Conservation (phyloP, 2,888 invertebrate species). For the Clostera curtula region DNA sequence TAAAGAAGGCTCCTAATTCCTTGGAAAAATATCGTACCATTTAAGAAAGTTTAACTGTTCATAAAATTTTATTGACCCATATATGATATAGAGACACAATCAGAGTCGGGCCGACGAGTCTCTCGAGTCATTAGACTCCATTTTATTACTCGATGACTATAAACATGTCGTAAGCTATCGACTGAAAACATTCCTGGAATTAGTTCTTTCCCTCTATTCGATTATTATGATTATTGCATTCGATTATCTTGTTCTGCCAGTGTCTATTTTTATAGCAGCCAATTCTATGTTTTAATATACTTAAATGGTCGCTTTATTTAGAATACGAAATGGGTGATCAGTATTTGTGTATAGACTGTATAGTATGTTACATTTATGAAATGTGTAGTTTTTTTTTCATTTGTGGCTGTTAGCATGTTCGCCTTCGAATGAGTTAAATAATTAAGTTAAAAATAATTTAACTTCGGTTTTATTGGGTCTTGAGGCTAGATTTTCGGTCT, state of each 20-base stretch:
- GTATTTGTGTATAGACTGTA: no score
- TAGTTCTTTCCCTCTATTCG: slow-evolving; percentile 52
- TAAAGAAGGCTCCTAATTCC: slow-evolving; percentile 28
- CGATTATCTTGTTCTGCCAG: slow-evolving; percentile 39
- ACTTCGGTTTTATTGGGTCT: no score
- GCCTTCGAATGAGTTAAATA: no score
- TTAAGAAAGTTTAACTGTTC: slow-evolving; percentile 70
- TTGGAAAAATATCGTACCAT: slow-evolving; percentile 37
- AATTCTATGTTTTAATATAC: slow-evolving; percentile 26
- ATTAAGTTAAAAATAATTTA: no score
- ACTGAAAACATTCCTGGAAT: slow-evolving; percentile 70
- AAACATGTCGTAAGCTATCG: slow-evolving; percentile 72
- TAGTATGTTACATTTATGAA: no score
- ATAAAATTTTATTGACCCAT: slow-evolving; percentile 74
- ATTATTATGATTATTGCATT: slow-evolving; percentile 60
- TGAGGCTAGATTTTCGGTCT: no score
- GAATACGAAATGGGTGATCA: background rate
- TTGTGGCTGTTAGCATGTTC: no score
- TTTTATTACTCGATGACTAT: slow-evolving; percentile 70
- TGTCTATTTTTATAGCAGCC: slow-evolving; percentile 36
- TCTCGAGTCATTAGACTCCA: slow-evolving; percentile 69
- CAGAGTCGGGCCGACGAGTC: slow-evolving; percentile 47
- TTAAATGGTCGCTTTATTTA: slow-evolving; percentile 9
- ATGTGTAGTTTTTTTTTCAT: no score
- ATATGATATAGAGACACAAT: slow-evolving; percentile 72